Evolutionary conservation across 2,888 invertebrate genomes (phyloP).

Genomic region (Cremastobaeus sp.): DNA sequence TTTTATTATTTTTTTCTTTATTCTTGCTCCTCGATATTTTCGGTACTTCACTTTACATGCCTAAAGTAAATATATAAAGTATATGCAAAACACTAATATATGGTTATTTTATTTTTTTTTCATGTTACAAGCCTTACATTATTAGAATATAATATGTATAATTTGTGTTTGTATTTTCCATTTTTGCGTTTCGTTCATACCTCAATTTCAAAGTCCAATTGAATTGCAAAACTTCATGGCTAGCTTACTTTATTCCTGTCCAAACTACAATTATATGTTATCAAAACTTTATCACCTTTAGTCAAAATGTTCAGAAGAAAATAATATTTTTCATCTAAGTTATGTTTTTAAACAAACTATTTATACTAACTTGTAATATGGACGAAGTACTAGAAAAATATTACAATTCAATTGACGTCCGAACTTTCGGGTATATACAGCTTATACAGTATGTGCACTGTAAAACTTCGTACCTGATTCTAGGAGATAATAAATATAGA

Average conservation of each 20-base stretch:
- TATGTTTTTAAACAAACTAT: no score
- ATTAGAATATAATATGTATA: constrained; percentile 77
- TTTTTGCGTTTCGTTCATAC: constrained; percentile 33
- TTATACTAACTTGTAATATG: not conserved
- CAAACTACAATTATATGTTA: constrained; percentile 1
- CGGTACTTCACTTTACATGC: constrained; percentile 72
- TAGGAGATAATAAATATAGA: constrained; percentile 76
- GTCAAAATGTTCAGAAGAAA: no score
- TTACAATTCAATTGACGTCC: not conserved
- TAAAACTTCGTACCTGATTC: constrained; percentile 75
- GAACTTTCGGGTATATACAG: not conserved
- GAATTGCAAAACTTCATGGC: constrained; percentile 1
- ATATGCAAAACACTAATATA: constrained; percentile 79
- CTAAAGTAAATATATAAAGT: constrained; percentile 78
- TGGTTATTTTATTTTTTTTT: constrained; percentile 73
- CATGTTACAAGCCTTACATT: constrained; percentile 79
- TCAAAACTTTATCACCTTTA: not conserved
- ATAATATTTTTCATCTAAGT: no score
- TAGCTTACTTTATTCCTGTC: not conserved
- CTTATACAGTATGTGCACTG: not conserved
- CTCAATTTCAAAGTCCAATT: constrained; percentile 31
- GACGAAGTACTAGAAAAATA: not conserved
- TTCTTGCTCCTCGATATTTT: constrained; percentile 42
- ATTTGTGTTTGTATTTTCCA: constrained; percentile 64
- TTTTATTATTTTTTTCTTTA: constrained; percentile 24